phyloP scores from a whole-genome alignment of 2,113 vertebrate genomes.

The Aspiorhynchus laticeps region DNA sequence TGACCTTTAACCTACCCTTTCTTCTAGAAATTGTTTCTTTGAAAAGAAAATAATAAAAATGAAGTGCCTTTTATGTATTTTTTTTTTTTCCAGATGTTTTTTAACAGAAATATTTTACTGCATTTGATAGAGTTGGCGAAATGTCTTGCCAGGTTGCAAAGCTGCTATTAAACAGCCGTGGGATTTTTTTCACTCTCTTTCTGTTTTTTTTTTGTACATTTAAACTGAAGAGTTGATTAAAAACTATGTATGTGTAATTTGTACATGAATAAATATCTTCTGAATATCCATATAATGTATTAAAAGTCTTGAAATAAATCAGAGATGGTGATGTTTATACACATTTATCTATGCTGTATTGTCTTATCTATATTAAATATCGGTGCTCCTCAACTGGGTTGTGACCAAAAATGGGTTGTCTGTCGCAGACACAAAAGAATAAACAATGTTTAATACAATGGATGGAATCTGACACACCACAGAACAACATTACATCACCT shows the following conservation, averaged over 20 bases:
- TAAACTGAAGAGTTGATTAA: conserved; percentile 79
- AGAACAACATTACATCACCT: background rate
- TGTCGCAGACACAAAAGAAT: background rate
- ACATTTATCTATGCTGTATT: conserved; percentile 28
- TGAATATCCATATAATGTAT: conserved; percentile 88
- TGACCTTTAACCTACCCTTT: conserved; percentile 36
- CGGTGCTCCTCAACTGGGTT: background rate
- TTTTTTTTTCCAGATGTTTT: conserved; percentile 58
- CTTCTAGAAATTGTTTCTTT: conserved; percentile 36
- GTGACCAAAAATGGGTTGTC: background rate
- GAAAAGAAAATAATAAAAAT: conserved; percentile 56
- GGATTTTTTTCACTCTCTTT: conserved; percentile 65
- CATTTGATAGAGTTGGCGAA: conserved; percentile 70
- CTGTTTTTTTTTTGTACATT: conserved; percentile 76
- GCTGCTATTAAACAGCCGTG: conserved; percentile 85
- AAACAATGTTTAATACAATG: background rate
- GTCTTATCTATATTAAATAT: background rate
- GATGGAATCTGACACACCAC: background rate
- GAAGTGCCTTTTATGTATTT: conserved; percentile 64
- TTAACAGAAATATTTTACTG: conserved; percentile 72
- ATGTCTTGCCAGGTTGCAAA: conserved; percentile 85
- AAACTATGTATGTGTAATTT: conserved; percentile 84
- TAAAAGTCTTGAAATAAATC: conserved; percentile 88
- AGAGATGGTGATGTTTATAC: conserved; percentile 76
- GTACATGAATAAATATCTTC: conserved; percentile 86